These are phyloP conservation scores for Halcyon chelicuti DNA, from an alignment of 2,797 vertebrate genomes.

Conservation along the genomic window DNA sequence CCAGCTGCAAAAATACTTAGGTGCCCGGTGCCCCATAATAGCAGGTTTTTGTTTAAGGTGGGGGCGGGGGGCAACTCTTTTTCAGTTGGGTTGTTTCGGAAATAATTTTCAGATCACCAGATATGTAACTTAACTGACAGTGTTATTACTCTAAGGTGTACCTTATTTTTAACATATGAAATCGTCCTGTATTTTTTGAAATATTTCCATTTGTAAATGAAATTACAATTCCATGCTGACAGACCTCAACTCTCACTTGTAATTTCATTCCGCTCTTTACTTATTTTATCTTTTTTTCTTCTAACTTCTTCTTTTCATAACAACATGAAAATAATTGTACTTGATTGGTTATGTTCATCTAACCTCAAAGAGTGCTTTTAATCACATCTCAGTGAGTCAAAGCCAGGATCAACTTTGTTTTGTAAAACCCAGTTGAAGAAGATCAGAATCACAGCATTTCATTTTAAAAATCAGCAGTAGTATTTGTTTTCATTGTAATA, in stretches of 20 bases:
- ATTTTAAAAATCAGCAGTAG: neutral
- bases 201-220: neutral
- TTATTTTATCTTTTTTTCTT: no score
- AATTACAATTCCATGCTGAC: neutral
- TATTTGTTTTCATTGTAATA: neutral
- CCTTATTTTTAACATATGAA: neutral
- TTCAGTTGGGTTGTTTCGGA: neutral
- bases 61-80: neutral
- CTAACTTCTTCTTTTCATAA: neutral
- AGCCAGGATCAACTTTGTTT: neutral
- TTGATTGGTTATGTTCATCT: neutral
- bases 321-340: neutral
- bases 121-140: neutral
- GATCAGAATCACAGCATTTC: neutral
- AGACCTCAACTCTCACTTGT: neutral
- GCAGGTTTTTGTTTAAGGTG: no score
- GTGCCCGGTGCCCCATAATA: neutral
- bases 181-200: neutral
- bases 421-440: neutral
- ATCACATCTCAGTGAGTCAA: neutral
- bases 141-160: neutral
- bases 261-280: neutral
- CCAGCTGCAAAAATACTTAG: constrained; percentile 24
- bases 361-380: neutral
- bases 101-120: neutral